These are phyloP conservation scores for Acanthosoma haemorrhoidale DNA, from an alignment of 2,888 invertebrate genomes.

Conservation along the genomic window DNA sequence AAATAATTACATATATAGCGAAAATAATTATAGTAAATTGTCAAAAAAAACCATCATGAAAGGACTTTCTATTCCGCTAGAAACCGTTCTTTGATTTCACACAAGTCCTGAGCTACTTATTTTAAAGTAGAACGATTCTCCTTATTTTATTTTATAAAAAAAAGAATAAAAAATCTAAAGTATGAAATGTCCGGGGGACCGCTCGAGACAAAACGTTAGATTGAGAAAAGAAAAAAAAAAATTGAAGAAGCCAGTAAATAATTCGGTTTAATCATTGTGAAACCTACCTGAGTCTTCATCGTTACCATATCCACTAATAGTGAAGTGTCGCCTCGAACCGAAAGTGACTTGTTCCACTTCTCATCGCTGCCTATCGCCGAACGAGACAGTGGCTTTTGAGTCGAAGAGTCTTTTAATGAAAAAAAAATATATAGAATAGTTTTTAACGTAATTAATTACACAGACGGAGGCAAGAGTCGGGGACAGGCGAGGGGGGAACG, in stretches of 20 bases:
- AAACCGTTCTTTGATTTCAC: conserved; percentile 9
- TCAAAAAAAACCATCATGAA: not conserved
- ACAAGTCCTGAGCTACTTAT: conserved; percentile 1
- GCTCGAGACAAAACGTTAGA: not conserved
- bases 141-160: no score
- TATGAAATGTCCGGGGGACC: not conserved
- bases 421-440: no score
- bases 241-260: conserved; percentile 13
- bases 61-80: not conserved
- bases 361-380: no score
- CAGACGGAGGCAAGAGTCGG: no score
- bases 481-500: no score
- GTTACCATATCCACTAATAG: not conserved
- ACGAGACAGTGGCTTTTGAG: no score
- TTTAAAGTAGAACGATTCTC: not conserved
- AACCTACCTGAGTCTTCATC: conserved; percentile 26
- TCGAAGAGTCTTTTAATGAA: no score
- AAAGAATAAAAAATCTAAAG: no score
- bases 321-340: conserved; percentile 25
- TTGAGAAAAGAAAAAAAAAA: not conserved
- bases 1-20: no score
- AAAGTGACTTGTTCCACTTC: no score
- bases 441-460: no score
- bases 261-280: conserved; percentile 27
- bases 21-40: no score